A percentile compares a stretch with the other conserved stretches of the same genome.
These are phyloP conservation scores for Diadromus collaris DNA, from an alignment of 2,888 invertebrate genomes.

Conservation along the genomic window DNA sequence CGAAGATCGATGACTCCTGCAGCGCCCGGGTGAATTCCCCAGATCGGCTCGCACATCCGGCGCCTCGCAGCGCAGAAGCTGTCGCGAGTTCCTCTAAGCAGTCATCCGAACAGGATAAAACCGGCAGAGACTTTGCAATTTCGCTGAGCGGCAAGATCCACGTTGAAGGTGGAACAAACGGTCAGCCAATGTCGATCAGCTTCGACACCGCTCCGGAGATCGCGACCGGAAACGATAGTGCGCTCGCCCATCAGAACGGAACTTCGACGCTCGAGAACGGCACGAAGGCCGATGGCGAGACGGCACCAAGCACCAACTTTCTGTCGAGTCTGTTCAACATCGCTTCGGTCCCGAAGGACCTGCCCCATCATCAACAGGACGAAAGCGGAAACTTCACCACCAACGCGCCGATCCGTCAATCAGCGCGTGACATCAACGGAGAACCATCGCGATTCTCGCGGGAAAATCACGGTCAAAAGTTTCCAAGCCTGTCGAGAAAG, in stretches of 20 bases:
- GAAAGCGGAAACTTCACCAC: conserved; percentile 5
- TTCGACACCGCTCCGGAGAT: conserved; percentile 64
- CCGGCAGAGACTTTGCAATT: conserved; percentile 62
- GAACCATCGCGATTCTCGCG: neutral
- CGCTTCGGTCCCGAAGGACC: conserved; percentile 24
- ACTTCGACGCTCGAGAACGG: neutral
- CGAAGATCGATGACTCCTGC: conserved; percentile 3
- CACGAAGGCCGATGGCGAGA: conserved; percentile 28
- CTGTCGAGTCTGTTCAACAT: conserved; percentile 45
- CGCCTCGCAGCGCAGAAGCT: neutral
- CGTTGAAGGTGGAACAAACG: conserved; percentile 63
- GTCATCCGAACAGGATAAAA: conserved; percentile 14
- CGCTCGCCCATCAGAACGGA: neutral
- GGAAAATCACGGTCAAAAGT: conserved; percentile 13
- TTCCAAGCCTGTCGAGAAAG: conserved; percentile 2
- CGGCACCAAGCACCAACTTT: conserved; percentile 36
- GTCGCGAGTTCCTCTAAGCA: conserved; percentile 12
- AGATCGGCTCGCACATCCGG: neutral
- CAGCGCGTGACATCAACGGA: neutral
- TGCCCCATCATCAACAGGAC: conserved; percentile 7
- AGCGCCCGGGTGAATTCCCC: neutral
- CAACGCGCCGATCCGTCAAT: conserved; percentile 11
- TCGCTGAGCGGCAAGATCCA: conserved; percentile 70
- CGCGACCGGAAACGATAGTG: conserved; percentile 19
- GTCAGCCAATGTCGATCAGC: conserved; percentile 66